Base-by-base conservation (phyloP, 2,888 invertebrate genomes). In the Calliopum simillimum region DNA sequence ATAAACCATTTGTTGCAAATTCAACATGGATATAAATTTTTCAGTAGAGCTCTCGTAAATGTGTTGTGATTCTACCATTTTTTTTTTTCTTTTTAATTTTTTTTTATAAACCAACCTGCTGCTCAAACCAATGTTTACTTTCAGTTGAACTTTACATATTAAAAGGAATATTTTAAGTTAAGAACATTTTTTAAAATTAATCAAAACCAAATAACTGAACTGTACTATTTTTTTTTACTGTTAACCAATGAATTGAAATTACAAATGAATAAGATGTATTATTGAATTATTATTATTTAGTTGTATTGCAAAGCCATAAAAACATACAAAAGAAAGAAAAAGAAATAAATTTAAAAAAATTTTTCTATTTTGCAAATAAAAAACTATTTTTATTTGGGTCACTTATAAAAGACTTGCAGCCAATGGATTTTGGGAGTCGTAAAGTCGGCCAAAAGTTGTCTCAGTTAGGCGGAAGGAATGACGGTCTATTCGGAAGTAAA, bases 201-300 rank as follows among this genome's bases (percentile, higher is more conserved):
- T 14, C 4, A 44, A 58, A 55, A 25, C 14, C 3, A 64, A 58
- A 67, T 65, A 53, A 19, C 55, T 55, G 55, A 49, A 67, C 67
- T 59, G 67, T 58, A 58, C 46, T 47, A 47, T 41, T 58, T 67
- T 67, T 33, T 33, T 66, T 67, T 67, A 59, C 51, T 67, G 49
- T 59, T 67, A 47, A 59, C 58, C 59, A 58, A 46, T 49, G 58
- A 67, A 67, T 59, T 67, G 47, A 59, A 67, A 67, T 59, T 67
- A 47, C 46, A 66, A 66, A 59, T 67, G 33, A 67, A 58, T 67
- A 67, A 59, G 19, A 58, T 66, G 53, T 66, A 67, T 58, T 47
- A 67, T 49, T 67, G 67, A 67, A 67, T 67, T 67, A 59, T 67
- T 67, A 66, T 56, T 53, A 44, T 61, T 33, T 56, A 46, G 25